Base-by-base conservation (phyloP, 2,888 invertebrate genomes). In the Drosophila gaucha region DNA sequence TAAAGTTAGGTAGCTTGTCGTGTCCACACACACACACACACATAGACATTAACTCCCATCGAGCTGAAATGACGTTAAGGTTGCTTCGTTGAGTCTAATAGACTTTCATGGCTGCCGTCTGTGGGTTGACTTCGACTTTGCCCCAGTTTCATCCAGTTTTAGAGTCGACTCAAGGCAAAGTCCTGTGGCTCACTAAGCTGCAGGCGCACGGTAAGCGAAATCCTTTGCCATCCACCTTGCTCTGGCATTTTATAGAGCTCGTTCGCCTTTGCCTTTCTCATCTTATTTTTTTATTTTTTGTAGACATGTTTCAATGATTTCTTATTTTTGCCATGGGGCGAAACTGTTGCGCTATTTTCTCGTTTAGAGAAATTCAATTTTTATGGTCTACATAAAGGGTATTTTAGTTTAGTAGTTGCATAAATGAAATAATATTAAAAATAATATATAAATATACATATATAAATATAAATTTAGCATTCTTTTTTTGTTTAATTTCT, bases 51-150 rank as follows among this genome's bases (percentile, higher is more conserved):
- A 83, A 56, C 88, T 74, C 66, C 80, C 74, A 70, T 71, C 67
- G 63, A 69, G 57, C 52, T 67, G 74, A 59, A 87, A 85, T 82
- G 78, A 87, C 82, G 87, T 85, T 85, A 82, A 84, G 86, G 83
- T 82, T 79, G 87, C 86, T 76, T 86, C 86, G 86, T 86, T 82
- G 89, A 88, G 88, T 86, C 88, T 87, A 86, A 89, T 89, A 87
- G 88, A 89, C 86, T 89, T 85, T 88, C 86, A 80, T 87, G 76
- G 67, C 64, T 77, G 66, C 67, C 72, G 44, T 69, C 54, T 66
- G 55, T 58, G 62, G 55, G 36, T 63, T 84, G 80, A 84, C 85
- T 71, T 72, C 75, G 76, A 70, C 57, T 82, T 85, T 83, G 83
- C 60, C 73, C 86, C 83, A 82, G 86, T 85, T 75, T 75, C 28